Evolutionary conservation across 2,797 vertebrate genomes (phyloP).

Genomic region (Myotis findleyi): DNA sequence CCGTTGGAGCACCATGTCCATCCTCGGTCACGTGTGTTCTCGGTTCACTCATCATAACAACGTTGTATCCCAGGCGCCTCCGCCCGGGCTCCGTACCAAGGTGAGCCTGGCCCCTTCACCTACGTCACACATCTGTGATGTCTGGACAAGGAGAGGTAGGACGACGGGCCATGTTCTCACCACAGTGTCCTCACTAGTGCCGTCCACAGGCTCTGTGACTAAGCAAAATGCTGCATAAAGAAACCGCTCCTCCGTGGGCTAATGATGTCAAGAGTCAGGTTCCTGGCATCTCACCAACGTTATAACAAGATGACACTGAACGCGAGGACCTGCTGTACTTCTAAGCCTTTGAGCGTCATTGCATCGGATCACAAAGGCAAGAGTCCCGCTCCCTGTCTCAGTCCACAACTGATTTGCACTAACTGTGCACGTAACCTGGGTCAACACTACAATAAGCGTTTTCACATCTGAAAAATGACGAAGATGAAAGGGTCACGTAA

Average conservation of each 20-base stretch:
- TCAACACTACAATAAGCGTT: not conserved
- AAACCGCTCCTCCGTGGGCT: not conserved
- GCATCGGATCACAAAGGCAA: not conserved
- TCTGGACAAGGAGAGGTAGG: not conserved
- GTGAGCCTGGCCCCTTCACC: too few relatives aligned
- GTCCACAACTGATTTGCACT: not conserved
- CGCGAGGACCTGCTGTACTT: not conserved
- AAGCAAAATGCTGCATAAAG: rapidly evolving
- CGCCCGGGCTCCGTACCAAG: too few relatives aligned
- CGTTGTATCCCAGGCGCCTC: not conserved
- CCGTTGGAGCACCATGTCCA: too few relatives aligned
- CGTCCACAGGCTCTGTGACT: not conserved
- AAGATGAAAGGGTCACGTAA: not conserved
- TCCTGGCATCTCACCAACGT: not conserved
- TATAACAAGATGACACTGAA: too few relatives aligned
- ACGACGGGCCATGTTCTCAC: not conserved
- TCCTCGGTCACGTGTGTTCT: too few relatives aligned
- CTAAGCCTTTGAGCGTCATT: not conserved
- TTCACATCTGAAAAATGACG: not conserved
- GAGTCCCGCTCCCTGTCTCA: not conserved
- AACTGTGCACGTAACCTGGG: not conserved
- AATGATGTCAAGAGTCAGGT: rapidly evolving
- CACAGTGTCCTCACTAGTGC: rapidly evolving
- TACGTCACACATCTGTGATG: not conserved
- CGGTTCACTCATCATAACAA: not conserved